Conservation (phyloP, 1,140 invertebrate genomes). For the Paralvinella palmiformis region DNA sequence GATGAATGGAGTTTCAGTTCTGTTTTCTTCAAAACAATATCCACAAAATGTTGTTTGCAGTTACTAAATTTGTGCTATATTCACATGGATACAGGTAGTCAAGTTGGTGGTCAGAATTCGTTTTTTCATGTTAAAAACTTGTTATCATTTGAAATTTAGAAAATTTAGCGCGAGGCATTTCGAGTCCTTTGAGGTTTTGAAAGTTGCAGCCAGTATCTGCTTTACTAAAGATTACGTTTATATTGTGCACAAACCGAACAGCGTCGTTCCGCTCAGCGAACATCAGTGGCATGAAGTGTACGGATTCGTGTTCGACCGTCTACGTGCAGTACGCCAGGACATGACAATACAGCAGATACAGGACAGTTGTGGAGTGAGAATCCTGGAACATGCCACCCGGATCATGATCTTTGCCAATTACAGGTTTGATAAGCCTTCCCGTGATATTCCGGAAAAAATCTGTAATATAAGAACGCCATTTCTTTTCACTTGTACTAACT, state of each 20-base stretch:
- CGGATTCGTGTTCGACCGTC: conserved; percentile 69
- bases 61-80: too few species aligned
- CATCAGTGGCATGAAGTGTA: conserved; percentile 57
- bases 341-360: conserved; percentile 63
- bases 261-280: background rate
- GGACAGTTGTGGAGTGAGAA: conserved; percentile 49
- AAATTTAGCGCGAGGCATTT: background rate
- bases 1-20: background rate
- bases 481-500: too few species aligned
- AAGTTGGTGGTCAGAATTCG: too few species aligned
- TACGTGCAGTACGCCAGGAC: conserved; percentile 68
- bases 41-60: too few species aligned
- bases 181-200: background rate
- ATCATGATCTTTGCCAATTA: conserved; percentile 60
- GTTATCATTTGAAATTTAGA: too few species aligned
- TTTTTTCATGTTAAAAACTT: too few species aligned
- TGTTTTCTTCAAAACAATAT: too few species aligned
- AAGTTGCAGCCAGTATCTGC: background rate
- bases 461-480: too few species aligned
- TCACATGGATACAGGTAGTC: too few species aligned
- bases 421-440: too few species aligned
- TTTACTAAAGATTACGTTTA: background rate
- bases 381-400: conserved; percentile 62
- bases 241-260: too few species aligned
- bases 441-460: too few species aligned